Conservation (phyloP, 2,888 invertebrate genomes). For the Molanna angustata region DNA sequence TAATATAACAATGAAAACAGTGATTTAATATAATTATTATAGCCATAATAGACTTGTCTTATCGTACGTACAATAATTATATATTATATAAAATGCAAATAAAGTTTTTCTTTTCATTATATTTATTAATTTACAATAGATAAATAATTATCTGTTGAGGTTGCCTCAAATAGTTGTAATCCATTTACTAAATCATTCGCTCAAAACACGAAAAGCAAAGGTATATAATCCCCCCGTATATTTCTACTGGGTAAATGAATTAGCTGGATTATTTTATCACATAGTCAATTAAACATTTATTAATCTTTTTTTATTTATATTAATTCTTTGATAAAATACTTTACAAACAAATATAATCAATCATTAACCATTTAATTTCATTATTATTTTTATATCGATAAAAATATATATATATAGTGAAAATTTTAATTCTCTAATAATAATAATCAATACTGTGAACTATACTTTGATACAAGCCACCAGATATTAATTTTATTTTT, state of each 20-base stretch:
- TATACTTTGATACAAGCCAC: slow-evolving; percentile 24
- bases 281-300: slow-evolving; percentile 21
- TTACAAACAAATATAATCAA: slow-evolving; percentile 20
- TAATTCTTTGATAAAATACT: slow-evolving; percentile 22
- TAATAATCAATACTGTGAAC: slow-evolving; percentile 21
- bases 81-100: slow-evolving; percentile 17
- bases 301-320: too few species aligned
- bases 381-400: too few species aligned
- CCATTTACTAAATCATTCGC: slow-evolving; percentile 14
- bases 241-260: slow-evolving; percentile 10
- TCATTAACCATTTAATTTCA: too few species aligned
- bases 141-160: slow-evolving; percentile 25
- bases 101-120: slow-evolving; percentile 10
- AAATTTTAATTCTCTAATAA: too few species aligned
- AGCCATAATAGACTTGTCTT: slow-evolving; percentile 17
- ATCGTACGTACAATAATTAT: too few species aligned
- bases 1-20: slow-evolving; percentile 32
- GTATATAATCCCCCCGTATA: too few species aligned
- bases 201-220: slow-evolving; percentile 22
- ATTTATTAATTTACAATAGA: too few species aligned
- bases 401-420: too few species aligned
- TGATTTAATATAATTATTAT: slow-evolving; percentile 19
- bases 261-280: slow-evolving; percentile 22
- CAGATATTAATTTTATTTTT: too few species aligned
- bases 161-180: slow-evolving; percentile 23